Evolutionary conservation across 2,888 invertebrate genomes (phyloP).

Genomic region (Pegoplata infirma): DNA sequence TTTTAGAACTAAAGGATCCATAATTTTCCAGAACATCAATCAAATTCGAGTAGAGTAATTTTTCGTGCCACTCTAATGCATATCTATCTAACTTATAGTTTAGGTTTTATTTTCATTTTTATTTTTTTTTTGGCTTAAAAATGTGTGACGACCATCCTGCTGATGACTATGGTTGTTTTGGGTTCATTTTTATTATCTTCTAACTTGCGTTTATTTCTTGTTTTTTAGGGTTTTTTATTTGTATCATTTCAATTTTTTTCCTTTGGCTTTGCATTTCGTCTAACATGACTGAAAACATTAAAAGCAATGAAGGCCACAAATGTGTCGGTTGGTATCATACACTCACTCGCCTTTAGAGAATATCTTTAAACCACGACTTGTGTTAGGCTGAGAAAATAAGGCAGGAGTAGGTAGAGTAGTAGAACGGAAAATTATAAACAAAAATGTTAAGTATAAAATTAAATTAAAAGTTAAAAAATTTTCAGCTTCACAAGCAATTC

Average conservation of each 20-base stretch:
- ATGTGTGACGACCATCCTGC: no score
- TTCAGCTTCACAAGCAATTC: no score
- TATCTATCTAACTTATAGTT: no score
- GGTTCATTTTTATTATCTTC: no score
- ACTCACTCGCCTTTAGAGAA: constrained; percentile 24
- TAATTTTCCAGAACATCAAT: no score
- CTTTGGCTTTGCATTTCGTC: neutral
- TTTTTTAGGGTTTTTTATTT: constrained; percentile 23
- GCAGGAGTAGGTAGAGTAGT: neutral
- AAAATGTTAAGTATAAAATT: neutral
- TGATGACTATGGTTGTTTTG: no score
- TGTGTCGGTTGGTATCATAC: constrained; percentile 26
- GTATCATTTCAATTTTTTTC: constrained; percentile 34
- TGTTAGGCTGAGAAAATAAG: neutral
- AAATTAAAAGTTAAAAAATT: constrained; percentile 9
- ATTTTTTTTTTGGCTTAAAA: no score
- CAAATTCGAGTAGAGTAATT: no score
- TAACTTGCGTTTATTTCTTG: neutral
- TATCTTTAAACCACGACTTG: neutral
- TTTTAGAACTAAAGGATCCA: no score
- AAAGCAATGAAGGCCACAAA: constrained; percentile 45
- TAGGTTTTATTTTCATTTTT: no score
- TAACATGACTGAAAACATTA: constrained; percentile 8
- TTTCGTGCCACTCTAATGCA: no score
- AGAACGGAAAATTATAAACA: neutral